Evolutionary conservation across 2,113 vertebrate genomes (phyloP), one percentile per base, ranked within the genome.

Genomic region (Speoplatyrhinus poulsoni): DNA sequence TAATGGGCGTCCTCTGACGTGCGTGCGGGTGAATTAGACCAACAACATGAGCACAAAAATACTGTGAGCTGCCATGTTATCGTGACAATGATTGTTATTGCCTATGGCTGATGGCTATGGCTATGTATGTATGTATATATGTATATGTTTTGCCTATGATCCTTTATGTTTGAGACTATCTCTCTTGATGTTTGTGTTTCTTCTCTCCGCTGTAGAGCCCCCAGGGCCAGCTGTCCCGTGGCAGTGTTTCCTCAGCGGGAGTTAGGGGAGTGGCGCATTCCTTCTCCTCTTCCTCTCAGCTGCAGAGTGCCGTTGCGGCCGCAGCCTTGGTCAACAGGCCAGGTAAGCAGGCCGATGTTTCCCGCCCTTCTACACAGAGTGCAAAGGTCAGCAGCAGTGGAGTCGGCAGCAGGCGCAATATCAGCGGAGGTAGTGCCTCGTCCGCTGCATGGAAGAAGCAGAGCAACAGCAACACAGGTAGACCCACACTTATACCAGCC

Each of bases 261-360:
- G 73, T 95, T 6, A 91, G 95, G 17, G 92, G 93, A 0, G 86
- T 96, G 76, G 88, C 96, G 88, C 97, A 97, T 88, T 88, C 95
- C 6, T 99, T 98, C 86, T 96, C 95, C 78, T 93, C 92, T 76
- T 94, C 96, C n/a, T 94, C 95, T 71, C 98, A 98, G 91, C 91
- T 98, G 82, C 95, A 96, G 92, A 97, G 93, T 2, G 77, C 95
- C 8, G 76, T 93, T 69, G 92, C 91, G 8, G 94, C 95, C 65
- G 94, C 94, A 7, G 87, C 94, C 54, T 93, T 96, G 66, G 95
- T 96, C 67, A 92, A 89, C 83, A 93, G 95, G 91, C 92, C 95
- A 80, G 94, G 95, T 87, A 96, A 97, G 91, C 94, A 95, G 69
- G 92, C 87, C 68, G 78, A 83, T 87, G 92, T 83, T 82, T 83